Conservation (phyloP, 1,140 invertebrate species). For the Hetaerina americana region DNA sequence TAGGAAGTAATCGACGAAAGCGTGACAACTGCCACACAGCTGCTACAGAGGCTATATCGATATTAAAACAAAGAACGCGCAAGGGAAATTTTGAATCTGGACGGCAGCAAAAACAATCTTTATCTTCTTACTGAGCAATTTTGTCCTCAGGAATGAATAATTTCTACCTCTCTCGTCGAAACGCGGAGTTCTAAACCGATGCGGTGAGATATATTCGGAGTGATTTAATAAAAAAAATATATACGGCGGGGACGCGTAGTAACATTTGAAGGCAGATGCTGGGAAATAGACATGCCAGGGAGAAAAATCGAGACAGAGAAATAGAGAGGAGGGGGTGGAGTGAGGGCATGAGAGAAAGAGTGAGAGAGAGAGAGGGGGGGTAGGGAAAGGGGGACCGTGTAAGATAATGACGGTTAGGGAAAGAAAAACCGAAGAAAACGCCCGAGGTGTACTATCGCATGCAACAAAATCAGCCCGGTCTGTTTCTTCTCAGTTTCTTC, state of each 20-base stretch:
- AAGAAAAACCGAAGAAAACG: neutral
- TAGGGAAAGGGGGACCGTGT: neutral
- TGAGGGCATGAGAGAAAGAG: neutral
- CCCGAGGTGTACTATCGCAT: neutral
- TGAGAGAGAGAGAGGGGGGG: neutral
- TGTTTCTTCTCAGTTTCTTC: neutral
- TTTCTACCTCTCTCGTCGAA: neutral
- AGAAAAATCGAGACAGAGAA: neutral
- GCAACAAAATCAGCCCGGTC: neutral
- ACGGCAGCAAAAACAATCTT: too few species aligned
- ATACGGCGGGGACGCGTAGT: neutral
- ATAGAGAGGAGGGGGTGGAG: neutral
- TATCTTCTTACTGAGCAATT: too few species aligned
- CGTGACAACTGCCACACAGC: too few species aligned
- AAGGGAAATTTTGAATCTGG: too few species aligned
- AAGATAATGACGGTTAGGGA: neutral
- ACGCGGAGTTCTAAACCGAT: neutral
- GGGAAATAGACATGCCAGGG: neutral
- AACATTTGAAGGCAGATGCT: neutral
- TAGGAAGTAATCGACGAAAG: too few species aligned
- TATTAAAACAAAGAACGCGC: too few species aligned
- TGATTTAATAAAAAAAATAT: neutral
- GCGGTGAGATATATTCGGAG: neutral
- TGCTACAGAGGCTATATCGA: too few species aligned
- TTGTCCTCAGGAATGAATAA: neutral